A percentile compares a stretch with the other conserved stretches of the same genome.
These are phyloP conservation scores for Hestina assimilis DNA, from an alignment of 1,140 invertebrate genomes.

Conservation along the genomic window DNA sequence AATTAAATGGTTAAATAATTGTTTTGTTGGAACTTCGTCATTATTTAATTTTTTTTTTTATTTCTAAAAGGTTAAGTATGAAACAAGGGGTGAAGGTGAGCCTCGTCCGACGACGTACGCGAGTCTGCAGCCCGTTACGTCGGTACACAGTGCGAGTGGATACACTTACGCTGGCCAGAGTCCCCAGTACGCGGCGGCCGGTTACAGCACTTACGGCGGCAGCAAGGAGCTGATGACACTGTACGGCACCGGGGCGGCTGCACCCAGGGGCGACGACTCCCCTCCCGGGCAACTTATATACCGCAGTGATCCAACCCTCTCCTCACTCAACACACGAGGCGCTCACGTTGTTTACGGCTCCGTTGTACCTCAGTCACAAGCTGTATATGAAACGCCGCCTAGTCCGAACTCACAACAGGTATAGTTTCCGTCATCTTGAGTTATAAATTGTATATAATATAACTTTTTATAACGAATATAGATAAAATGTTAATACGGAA, in stretches of 20 bases:
- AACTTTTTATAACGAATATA: too few species aligned
- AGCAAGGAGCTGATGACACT: constrained; percentile 66
- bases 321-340: constrained; percentile 68
- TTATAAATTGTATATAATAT: too few species aligned
- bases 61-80: constrained; percentile 60
- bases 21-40: too few species aligned
- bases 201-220: constrained; percentile 51
- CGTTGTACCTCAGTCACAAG: constrained; percentile 55
- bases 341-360: constrained; percentile 69
- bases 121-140: constrained; percentile 72
- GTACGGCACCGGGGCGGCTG: constrained; percentile 48
- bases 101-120: constrained; percentile 67
- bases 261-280: constrained; percentile 59
- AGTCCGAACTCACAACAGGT: constrained; percentile 78
- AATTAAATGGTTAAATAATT: neutral
- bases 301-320: constrained; percentile 80
- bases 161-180: constrained; percentile 57
- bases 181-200: constrained; percentile 58
- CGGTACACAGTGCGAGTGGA: constrained; percentile 45
- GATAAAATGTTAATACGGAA: too few species aligned
- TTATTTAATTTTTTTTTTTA: too few species aligned
- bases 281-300: constrained; percentile 71
- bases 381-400: constrained; percentile 77
- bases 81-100: constrained; percentile 58
- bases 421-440: neutral